Base-by-base conservation (phyloP, 2,797 vertebrate species). In the Luscinia megarhynchos region DNA sequence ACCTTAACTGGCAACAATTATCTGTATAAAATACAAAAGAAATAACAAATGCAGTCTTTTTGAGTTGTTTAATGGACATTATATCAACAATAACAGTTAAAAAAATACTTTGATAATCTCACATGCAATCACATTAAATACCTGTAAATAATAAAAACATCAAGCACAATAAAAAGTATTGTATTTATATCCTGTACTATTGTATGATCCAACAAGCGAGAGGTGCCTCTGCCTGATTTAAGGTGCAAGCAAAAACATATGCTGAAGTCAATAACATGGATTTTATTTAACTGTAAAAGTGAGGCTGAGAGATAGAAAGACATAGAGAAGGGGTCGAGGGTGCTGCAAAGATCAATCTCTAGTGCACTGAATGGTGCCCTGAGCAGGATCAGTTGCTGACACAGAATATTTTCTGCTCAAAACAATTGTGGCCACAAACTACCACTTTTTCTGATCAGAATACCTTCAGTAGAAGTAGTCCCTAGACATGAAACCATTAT, bases 171-270 rank as follows among this genome's bases (percentile, higher is more conserved):
- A 45, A 32, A 45, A 38, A 29, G 15, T 8, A 12, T 26, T 54
- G 5, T 30, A 46, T 30, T 20, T 24, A 21, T 46, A 40, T 34
- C 8, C 30, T 46, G 13, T 46, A 17, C 23, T 34, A 9, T 36
- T 32, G 10, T 29, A 29, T 11, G 15, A 46, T 34, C 5, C 14
- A 46, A 15, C 7, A 24, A 24, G 55, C 21, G 24, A 69, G 40
- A 54, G 6, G 6, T 68, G 7, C 26, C 1, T 53, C 46, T 61
- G 38, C 13, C 16, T 0, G 0, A 61, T 46, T 34, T 21, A 40
- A 15, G 4, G 4, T 40, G 20, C 13, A 77, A 54, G 11, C 0
- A 0, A 45, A 69, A 70, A 15, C 4, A 1, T 20, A 10, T 17
- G 38, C 17, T 53, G 26, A 45, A 70, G 27, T 53, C 46, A 70